Percentiles rank a stretch among this genome's conserved stretches.
phyloP scores from a whole-genome alignment of 2,797 vertebrate species.

The Pangasius larnaudii region DNA sequence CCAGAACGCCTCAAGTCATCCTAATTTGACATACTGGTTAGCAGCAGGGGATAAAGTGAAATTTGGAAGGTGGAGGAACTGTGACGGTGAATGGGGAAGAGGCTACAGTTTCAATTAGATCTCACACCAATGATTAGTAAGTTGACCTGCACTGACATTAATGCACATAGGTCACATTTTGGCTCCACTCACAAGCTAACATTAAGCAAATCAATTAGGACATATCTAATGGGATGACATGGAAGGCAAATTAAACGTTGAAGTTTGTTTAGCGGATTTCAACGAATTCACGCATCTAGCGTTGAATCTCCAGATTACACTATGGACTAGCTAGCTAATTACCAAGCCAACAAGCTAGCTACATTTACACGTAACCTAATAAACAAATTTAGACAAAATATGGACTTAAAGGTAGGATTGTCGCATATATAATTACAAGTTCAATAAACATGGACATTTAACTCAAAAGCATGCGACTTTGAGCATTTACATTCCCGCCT shows the following conservation, averaged over 20 bases:
- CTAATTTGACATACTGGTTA: background rate
- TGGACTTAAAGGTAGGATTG: background rate
- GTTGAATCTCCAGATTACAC: background rate
- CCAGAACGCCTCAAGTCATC: background rate
- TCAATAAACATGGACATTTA: background rate
- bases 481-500: background rate
- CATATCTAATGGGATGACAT: no score
- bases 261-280: background rate
- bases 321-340: background rate
- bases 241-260: background rate
- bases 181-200: background rate
- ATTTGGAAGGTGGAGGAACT: background rate
- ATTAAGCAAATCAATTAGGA: background rate
- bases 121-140: background rate
- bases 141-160: background rate
- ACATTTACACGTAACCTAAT: background rate
- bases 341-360: background rate
- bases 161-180: background rate
- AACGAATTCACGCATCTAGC: background rate
- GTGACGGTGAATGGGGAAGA: no score
- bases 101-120: background rate
- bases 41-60: background rate
- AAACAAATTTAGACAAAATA: background rate
- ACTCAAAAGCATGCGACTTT: background rate
- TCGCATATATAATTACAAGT: background rate